These are phyloP conservation scores for Sminthurides bifidus DNA, from an alignment of 1,140 invertebrate species.

Conservation along the genomic window DNA sequence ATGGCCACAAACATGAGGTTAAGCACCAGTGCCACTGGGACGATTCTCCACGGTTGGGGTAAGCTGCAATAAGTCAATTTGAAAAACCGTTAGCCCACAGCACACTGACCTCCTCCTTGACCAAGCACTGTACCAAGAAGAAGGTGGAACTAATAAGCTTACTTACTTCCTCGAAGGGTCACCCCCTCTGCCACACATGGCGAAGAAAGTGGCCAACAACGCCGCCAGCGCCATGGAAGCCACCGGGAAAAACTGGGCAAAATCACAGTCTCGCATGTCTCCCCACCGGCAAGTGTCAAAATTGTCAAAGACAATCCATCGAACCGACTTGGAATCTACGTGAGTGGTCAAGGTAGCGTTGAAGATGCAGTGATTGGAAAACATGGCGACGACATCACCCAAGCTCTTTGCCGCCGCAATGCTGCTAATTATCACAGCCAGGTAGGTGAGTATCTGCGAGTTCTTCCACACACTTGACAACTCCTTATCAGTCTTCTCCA, in stretches of 20 bases:
- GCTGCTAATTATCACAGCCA: constrained; percentile 9
- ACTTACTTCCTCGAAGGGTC: constrained; percentile 13
- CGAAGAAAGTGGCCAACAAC: constrained; percentile 6
- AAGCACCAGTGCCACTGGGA: background rate
- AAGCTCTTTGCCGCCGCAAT: constrained; percentile 1
- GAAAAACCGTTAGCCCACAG: background rate
- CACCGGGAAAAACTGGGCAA: constrained; percentile 5
- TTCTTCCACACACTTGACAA: constrained; percentile 17
- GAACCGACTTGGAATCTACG: background rate
- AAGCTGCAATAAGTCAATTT: background rate
- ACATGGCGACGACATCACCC: constrained; percentile 4
- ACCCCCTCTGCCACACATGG: constrained; percentile 17
- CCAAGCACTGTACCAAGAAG: background rate
- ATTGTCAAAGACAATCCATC: background rate
- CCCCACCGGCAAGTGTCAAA: background rate
- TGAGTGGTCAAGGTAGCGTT: constrained; percentile 8
- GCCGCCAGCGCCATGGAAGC: constrained; percentile 3
- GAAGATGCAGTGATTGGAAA: constrained; percentile 7
- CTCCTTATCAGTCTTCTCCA: constrained; percentile 3
- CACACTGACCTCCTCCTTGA: background rate
- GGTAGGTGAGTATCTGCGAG: constrained; percentile 11
- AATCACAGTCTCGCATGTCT: background rate
- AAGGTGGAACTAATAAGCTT: background rate
- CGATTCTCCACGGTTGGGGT: background rate
- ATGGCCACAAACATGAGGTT: background rate